phyloP scores from a whole-genome alignment of 2,113 vertebrate genomes.

The Pedionomus torquatus region DNA sequence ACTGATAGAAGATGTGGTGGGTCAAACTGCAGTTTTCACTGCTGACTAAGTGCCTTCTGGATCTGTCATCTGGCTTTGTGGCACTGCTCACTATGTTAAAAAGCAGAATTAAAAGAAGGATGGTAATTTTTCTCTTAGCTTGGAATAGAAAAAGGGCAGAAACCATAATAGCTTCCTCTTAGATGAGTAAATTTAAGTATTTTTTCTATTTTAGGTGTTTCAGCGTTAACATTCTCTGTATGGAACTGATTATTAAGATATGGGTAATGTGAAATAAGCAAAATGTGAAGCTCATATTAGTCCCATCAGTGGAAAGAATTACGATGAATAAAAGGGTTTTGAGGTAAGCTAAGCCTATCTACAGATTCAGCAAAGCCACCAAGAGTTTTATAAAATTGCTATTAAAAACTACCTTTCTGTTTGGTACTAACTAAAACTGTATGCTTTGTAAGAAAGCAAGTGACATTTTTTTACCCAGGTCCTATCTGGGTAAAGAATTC shows the following conservation, averaged over 20 bases:
- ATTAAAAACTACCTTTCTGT: neutral
- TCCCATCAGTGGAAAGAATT: neutral
- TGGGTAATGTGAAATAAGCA: neutral
- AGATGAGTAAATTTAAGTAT: neutral
- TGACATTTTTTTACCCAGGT: neutral
- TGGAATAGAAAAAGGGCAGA: neutral
- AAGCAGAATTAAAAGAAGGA: neutral
- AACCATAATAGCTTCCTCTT: neutral
- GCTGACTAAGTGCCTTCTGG: neutral
- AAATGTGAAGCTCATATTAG: neutral
- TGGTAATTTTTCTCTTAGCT: neutral
- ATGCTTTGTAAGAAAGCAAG: neutral
- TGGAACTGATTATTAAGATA: neutral
- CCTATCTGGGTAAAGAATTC: neutral
- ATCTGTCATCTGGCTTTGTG: neutral
- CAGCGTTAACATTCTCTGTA: neutral
- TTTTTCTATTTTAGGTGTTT: neutral
- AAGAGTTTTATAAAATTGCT: neutral
- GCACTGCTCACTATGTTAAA: neutral
- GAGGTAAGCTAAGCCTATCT: neutral
- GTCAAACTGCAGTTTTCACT: neutral
- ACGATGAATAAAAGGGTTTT: neutral
- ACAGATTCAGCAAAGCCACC: neutral
- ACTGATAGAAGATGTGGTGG: neutral
- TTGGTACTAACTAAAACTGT: neutral